Percentiles rank a stretch among this genome's conserved stretches.
Evolutionary conservation across 2,797 vertebrate species (phyloP).

Genomic region (Enteromius viviparus): DNA sequence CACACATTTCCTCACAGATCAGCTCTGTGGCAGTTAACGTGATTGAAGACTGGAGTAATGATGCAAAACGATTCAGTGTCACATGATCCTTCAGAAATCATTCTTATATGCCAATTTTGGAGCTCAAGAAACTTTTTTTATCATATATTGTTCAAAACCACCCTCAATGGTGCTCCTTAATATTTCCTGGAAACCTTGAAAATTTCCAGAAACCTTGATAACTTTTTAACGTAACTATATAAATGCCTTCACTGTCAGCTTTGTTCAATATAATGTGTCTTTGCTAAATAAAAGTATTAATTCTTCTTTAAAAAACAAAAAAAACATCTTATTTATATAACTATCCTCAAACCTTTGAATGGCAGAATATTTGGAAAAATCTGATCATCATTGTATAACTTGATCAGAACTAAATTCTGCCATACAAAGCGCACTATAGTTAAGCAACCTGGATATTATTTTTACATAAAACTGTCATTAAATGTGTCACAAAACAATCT

Average conservation of each 20-base stretch:
- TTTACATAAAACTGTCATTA: not conserved
- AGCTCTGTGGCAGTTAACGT: too few species aligned
- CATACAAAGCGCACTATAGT: not conserved
- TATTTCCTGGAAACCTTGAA: too few species aligned
- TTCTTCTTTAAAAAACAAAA: not conserved
- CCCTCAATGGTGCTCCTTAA: not conserved
- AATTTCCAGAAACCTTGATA: too few species aligned
- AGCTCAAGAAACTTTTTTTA: not conserved
- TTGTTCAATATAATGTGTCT: not conserved
- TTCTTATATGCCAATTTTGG: not conserved
- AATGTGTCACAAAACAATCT: not conserved
- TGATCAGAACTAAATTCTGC: not conserved
- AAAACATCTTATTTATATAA: not conserved
- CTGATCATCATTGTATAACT: not conserved
- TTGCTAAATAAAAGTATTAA: not conserved
- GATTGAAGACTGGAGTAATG: too few species aligned
- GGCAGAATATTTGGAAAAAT: not conserved
- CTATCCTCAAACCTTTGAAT: not conserved
- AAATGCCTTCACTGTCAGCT: not conserved
- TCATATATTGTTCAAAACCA: not conserved
- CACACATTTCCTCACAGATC: too few species aligned
- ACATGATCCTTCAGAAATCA: not conserved
- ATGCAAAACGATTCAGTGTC: not conserved
- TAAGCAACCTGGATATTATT: slow-evolving; percentile 5
- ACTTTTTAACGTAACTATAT: not conserved